Evolutionary conservation across 2,888 invertebrate species (phyloP), one percentile per base, ranked within the genome.

Genomic region (Troglohyphantes excavatus): DNA sequence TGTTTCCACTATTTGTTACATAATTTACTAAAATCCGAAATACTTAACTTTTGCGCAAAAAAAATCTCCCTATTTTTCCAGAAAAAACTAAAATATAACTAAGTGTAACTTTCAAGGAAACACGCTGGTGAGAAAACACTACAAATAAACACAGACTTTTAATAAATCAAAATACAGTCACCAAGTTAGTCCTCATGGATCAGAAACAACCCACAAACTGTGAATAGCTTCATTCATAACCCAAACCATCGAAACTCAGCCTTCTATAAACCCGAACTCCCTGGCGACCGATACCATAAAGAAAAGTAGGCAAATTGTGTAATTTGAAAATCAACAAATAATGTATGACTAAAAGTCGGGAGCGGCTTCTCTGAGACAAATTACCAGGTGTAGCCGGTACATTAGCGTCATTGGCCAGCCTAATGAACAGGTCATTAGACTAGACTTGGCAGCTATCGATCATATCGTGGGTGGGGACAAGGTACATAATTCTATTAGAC

Each of bases 361-460:
- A 87, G 87, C 79, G 87, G 81, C 81, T 53, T 53, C 53, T 53
- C 53, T 5, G 53, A n/a, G 53, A 53, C 53, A 83, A 90, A 90
- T 90, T 90, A 83, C 89, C 82, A 90, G 89, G 89, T 82, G 78
- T 86, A 86, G 70, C 61, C 86, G 59, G 33, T 43, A 59, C 83
- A 90, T 90, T 90, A 90, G 83, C 89, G 63, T 73, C 65, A 85
- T 76, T 82, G 81, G 53, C 70, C 89, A 72, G 83, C 89, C 76
- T 90, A 90, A 90, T 90, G 89, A 90, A 83, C 89, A 70, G 82
- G 83, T 90, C 89, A 84, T 90, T 90, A 90, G 83, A 90, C 46
- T 46, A 63, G 70, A 86, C 68, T 70, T 72, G 70, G 76, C 59
- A 70, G 26, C 89, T 83, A 90, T 90, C 89, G 83, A 90, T 90